Percentiles rank a stretch among this genome's conserved stretches.
These are phyloP conservation scores for Coregonus ussuriensis DNA, from an alignment of 2,797 vertebrate species.

Conservation along the genomic window DNA sequence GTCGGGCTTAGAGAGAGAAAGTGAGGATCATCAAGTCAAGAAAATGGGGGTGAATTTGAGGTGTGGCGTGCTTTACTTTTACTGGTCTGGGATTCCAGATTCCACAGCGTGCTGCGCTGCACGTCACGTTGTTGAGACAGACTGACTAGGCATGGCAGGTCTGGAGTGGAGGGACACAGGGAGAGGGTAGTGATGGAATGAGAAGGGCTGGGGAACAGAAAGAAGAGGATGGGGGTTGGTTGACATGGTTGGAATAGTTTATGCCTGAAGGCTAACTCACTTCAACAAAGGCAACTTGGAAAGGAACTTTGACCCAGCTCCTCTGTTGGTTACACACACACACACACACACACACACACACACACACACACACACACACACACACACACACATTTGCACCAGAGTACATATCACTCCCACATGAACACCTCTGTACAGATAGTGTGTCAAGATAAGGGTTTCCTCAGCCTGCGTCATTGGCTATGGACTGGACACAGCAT, in stretches of 20 bases:
- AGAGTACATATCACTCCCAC: not conserved
- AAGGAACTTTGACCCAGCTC: slow-evolving; percentile 25
- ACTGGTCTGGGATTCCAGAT: slow-evolving; percentile 45
- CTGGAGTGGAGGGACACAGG: slow-evolving; percentile 49
- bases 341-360: slow-evolving; percentile 13
- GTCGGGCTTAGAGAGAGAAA: slow-evolving; percentile 38
- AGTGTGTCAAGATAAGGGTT: not conserved
- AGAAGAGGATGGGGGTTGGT: slow-evolving; percentile 50
- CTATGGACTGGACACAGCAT: not conserved
- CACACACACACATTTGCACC: slow-evolving; percentile 1
- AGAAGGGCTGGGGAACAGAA: slow-evolving; percentile 55
- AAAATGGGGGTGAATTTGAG: slow-evolving; percentile 35
- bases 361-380: not conserved
- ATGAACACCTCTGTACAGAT: slow-evolving; percentile 5
- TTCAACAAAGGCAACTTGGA: slow-evolving; percentile 54
- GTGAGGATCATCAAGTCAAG: slow-evolving; percentile 31
- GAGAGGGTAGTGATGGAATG: slow-evolving; percentile 68
- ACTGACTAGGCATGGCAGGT: slow-evolving; percentile 24
- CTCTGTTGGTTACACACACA: not conserved
- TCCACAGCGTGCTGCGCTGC: not conserved
- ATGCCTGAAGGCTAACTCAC: slow-evolving; percentile 45
- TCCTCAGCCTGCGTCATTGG: not conserved
- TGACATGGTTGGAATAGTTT: slow-evolving; percentile 55
- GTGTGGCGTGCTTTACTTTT: slow-evolving; percentile 30
- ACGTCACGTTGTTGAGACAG: slow-evolving; percentile 48